Percentiles rank a stretch among this genome's conserved stretches.
Conservation (phyloP, 2,113 vertebrate genomes). For the Lanius collurio region DNA sequence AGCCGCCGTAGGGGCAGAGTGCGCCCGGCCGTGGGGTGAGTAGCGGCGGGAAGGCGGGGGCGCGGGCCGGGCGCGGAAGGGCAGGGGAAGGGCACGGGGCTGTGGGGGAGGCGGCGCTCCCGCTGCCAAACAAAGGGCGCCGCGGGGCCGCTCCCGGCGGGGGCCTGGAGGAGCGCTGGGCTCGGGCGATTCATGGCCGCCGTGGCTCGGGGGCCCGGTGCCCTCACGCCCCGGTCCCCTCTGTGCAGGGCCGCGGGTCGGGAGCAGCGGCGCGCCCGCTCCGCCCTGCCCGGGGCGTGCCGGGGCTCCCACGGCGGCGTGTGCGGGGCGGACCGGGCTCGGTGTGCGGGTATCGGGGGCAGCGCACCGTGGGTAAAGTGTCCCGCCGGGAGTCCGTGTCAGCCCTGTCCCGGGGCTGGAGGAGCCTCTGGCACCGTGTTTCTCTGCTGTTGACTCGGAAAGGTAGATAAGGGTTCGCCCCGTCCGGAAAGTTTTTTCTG, state of each 20-base stretch:
- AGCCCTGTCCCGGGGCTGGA: fast-evolving
- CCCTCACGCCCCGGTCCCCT: fast-evolving
- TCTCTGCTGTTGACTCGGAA: neutral
- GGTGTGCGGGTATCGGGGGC: fast-evolving
- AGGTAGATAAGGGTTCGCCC: neutral
- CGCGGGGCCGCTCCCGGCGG: neutral
- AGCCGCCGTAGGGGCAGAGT: neutral
- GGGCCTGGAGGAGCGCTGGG: neutral
- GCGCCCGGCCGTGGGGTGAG: neutral
- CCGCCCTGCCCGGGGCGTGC: neutral
- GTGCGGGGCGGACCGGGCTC: neutral
- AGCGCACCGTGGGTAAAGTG: fast-evolving
- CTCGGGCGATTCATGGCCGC: fast-evolving
- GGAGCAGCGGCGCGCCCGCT: neutral
- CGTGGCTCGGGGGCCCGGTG: fast-evolving
- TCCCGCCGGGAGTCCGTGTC: neutral
- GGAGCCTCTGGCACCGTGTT: neutral
- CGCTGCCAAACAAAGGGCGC: neutral
- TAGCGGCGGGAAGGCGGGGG: neutral
- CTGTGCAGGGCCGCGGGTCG: neutral
- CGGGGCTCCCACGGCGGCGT: neutral
- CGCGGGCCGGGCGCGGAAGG: neutral
- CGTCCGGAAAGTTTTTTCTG: neutral
- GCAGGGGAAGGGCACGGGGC: neutral
- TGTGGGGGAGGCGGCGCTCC: neutral